Evolutionary conservation across 2,797 vertebrate species (phyloP).

Genomic region (Kryptopterus vitreolus): DNA sequence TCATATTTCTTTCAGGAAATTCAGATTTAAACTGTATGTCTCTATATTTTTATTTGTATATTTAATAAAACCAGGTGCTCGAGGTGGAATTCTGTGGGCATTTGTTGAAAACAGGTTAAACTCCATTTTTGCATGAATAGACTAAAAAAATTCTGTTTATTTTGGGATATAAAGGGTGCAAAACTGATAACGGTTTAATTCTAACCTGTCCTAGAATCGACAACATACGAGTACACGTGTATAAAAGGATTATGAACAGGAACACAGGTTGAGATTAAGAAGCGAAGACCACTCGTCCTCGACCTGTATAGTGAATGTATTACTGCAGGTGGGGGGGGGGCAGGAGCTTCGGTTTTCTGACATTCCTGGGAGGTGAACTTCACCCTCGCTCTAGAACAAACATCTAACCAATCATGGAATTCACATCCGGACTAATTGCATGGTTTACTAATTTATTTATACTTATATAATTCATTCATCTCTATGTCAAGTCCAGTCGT

Average conservation of each 20-base stretch:
- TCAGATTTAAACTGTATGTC: too few relatives aligned
- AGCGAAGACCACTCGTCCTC: too few relatives aligned
- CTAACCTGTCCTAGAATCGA: neutral
- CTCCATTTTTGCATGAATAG: neutral
- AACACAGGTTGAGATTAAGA: neutral
- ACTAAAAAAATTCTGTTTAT: neutral
- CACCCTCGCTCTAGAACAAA: neutral
- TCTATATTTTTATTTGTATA: too few relatives aligned
- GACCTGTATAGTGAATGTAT: too few relatives aligned
- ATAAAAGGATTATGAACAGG: neutral
- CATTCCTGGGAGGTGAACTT: neutral
- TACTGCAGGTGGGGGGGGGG: neutral
- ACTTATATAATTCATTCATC: neutral
- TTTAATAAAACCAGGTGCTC: too few relatives aligned
- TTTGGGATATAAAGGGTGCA: neutral
- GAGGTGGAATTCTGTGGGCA: too few relatives aligned
- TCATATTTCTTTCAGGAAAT: neutral
- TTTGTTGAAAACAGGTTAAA: neutral
- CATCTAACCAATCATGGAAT: neutral
- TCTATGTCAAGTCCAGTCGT: neutral
- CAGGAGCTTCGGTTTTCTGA: neutral
- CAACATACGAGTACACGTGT: neutral
- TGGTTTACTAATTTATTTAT: neutral
- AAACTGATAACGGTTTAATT: neutral
- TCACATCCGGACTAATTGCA: slow-evolving; percentile 10